These are phyloP conservation scores for Cabera pusaria DNA, from an alignment of 2,888 invertebrate species.

Conservation along the genomic window DNA sequence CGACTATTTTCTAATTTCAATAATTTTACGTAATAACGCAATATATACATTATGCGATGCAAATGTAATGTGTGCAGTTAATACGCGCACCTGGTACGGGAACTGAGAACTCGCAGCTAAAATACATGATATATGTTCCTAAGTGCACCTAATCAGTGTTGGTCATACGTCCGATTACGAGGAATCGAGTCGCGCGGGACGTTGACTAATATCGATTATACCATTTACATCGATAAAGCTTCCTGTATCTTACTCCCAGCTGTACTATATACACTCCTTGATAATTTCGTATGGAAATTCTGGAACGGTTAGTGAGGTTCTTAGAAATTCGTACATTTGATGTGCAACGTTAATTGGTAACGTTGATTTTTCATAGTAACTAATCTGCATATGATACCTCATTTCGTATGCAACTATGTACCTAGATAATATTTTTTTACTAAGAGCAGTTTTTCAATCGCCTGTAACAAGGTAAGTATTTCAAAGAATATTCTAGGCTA, in stretches of 20 bases:
- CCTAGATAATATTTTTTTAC: constrained; percentile 1
- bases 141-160: constrained; percentile 64
- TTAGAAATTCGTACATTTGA: constrained; percentile 45
- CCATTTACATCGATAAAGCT: constrained; percentile 62
- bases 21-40: constrained; percentile 64
- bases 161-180: constrained; percentile 61
- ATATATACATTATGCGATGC: constrained; percentile 63
- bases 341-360: constrained; percentile 22
- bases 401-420: constrained; percentile 15
- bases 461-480: constrained; percentile 2
- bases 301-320: constrained; percentile 46
- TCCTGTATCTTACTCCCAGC: constrained; percentile 52
- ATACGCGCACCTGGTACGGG: constrained; percentile 41
- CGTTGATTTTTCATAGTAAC: constrained; percentile 5
- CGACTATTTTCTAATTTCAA: constrained; percentile 63
- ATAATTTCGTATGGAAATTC: constrained; percentile 69
- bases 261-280: constrained; percentile 52
- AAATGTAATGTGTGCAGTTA: constrained; percentile 62
- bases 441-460: neutral
- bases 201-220: constrained; percentile 71
- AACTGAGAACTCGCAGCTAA: constrained; percentile 51
- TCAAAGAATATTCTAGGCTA: constrained; percentile 10
- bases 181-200: constrained; percentile 65
- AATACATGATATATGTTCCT: constrained; percentile 54
- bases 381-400: constrained; percentile 5